Evolutionary conservation across 1,140 invertebrate species (phyloP).

Genomic region (Matsumurasca onukii): DNA sequence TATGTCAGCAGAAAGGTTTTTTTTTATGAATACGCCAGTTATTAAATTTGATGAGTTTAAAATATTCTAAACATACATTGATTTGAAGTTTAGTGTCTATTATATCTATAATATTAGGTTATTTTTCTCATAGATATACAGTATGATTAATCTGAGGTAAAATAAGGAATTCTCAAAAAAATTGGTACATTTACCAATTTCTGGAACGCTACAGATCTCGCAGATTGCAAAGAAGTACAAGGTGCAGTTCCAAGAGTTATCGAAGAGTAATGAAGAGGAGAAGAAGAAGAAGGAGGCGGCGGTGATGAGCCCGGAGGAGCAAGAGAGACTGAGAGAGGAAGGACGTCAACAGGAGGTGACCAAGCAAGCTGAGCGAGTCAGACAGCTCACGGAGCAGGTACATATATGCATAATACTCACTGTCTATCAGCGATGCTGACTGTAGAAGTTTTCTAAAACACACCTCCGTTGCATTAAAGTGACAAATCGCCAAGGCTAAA

Average conservation of each 20-base stretch:
- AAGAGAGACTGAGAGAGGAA: conserved; percentile 53
- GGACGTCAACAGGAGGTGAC: conserved; percentile 54
- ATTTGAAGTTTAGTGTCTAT: no score
- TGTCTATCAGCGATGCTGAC: not conserved
- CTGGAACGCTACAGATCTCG: conserved; percentile 73
- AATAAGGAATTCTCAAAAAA: no score
- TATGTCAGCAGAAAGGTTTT: no score
- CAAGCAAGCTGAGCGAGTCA: conserved; percentile 53
- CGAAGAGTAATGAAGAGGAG: conserved; percentile 61
- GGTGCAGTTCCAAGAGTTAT: conserved; percentile 74
- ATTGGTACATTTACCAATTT: no score
- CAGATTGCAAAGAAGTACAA: conserved; percentile 94
- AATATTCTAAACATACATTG: no score
- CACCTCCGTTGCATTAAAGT: no score
- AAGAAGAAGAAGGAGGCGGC: conserved; percentile 47
- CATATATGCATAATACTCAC: not conserved
- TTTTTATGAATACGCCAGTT: no score
- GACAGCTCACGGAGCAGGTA: conserved; percentile 60
- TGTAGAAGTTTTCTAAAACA: not conserved
- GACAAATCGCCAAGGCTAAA: no score
- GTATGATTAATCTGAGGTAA: no score
- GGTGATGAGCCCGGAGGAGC: conserved; percentile 46
- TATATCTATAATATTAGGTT: no score
- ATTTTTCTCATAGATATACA: no score
- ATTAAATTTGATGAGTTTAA: no score